Conservation (phyloP, 1,140 invertebrate genomes). For the Lineus longissimus region DNA sequence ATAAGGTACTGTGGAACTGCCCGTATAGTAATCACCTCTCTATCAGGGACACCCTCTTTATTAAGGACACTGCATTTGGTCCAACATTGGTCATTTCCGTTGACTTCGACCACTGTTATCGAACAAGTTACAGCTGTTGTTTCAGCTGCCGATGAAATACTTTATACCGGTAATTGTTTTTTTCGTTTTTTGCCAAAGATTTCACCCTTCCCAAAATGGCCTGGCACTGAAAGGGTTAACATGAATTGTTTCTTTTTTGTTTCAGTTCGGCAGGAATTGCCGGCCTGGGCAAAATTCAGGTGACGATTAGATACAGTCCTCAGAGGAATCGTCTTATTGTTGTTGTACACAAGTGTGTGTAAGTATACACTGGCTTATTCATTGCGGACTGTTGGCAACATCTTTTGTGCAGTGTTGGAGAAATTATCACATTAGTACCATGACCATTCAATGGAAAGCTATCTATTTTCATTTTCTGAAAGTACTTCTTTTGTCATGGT, state of each 20-base stretch:
- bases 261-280: constrained; percentile 24
- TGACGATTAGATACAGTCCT: constrained; percentile 80
- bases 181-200: background rate
- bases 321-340: constrained; percentile 75
- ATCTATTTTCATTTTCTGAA: no score
- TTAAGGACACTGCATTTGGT: background rate
- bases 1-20: no score
- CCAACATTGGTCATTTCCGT: background rate
- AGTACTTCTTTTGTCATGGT: no score
- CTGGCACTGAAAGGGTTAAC: no score
- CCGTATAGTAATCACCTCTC: background rate
- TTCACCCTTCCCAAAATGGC: no score
- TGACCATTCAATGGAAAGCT: no score
- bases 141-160: background rate
- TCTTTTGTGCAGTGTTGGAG: no score
- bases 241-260: no score
- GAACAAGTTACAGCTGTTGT: background rate
- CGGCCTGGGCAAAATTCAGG: constrained; percentile 67
- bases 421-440: no score
- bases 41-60: background rate
- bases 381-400: no score
- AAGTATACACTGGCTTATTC: constrained; percentile 59
- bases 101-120: background rate
- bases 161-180: background rate
- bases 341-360: constrained; percentile 84